A percentile compares a stretch with the other conserved stretches of the same genome.
These are phyloP conservation scores for Aphodius granarius DNA, from an alignment of 2,888 invertebrate genomes.

Conservation along the genomic window DNA sequence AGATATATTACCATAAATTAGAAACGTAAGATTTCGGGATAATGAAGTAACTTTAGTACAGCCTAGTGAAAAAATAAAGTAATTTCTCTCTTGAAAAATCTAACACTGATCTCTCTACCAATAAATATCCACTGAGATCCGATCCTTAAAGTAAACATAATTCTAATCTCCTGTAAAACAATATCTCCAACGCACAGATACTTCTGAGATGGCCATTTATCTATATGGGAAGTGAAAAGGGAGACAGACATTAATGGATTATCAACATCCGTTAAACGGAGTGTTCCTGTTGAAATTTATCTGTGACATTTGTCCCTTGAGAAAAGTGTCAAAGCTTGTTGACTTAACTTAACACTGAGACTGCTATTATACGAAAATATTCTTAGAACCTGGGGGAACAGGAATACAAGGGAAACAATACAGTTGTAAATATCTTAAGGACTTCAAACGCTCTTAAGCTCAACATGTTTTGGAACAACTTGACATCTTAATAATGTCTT, in stretches of 20 bases:
- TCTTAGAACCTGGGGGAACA: background rate
- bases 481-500: background rate
- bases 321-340: conserved; percentile 40
- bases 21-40: background rate
- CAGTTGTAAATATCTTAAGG: background rate
- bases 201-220: conserved; percentile 30
- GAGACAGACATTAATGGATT: conserved; percentile 35
- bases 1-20: background rate
- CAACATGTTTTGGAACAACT: background rate
- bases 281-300: conserved; percentile 40
- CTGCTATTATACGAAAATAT: background rate
- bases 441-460: background rate
- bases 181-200: conserved; percentile 27
- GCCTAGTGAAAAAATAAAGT: background rate
- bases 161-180: conserved; percentile 24
- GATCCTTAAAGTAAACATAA: background rate
- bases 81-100: background rate
- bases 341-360: background rate
- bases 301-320: conserved; percentile 40
- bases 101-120: background rate
- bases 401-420: background rate
- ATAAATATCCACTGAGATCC: background rate
- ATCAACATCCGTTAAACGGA: conserved; percentile 38
- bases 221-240: conserved; percentile 38
- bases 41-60: background rate